phyloP scores from a whole-genome alignment of 2,113 vertebrate genomes.

The Paratilapia polleni region DNA sequence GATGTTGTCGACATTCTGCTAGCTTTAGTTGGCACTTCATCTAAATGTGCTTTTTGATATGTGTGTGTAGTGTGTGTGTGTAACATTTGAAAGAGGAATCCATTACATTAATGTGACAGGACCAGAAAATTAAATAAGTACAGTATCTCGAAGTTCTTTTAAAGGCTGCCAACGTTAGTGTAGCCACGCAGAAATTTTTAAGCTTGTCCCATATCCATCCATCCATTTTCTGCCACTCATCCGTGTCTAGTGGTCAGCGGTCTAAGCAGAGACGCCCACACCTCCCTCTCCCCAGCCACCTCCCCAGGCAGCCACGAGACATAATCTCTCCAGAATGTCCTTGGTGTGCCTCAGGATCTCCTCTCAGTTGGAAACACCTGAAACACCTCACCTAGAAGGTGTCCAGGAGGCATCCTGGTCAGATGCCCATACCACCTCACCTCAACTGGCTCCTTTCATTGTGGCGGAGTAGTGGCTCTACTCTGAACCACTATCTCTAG shows the following conservation, averaged over 20 bases:
- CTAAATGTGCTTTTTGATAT: constrained; percentile 43
- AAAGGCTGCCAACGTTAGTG: not conserved
- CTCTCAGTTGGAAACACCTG: not conserved
- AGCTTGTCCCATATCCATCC: not conserved
- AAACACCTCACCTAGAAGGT: not conserved
- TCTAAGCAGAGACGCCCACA: not conserved
- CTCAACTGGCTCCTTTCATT: not conserved
- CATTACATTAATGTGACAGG: constrained; percentile 54
- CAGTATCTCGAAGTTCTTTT: constrained; percentile 18
- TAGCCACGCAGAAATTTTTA: not conserved
- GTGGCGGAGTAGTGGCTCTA: not conserved
- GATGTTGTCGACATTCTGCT: constrained; percentile 64
- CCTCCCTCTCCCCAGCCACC: not conserved
- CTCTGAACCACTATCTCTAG: not conserved
- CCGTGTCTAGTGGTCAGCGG: not conserved
- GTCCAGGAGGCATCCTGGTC: not conserved
- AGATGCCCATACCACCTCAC: not conserved
- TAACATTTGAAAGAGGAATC: constrained; percentile 35
- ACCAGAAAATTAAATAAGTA: constrained; percentile 47
- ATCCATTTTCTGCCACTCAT: not conserved
- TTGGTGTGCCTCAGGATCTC: not conserved
- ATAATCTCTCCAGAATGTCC: not conserved
- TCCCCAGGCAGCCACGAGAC: not conserved
- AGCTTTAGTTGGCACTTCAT: constrained; percentile 59
- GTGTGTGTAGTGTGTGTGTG: constrained; percentile 10